Evolutionary conservation across 1,140 invertebrate species (phyloP).

Genomic region (Nymphalis io): DNA sequence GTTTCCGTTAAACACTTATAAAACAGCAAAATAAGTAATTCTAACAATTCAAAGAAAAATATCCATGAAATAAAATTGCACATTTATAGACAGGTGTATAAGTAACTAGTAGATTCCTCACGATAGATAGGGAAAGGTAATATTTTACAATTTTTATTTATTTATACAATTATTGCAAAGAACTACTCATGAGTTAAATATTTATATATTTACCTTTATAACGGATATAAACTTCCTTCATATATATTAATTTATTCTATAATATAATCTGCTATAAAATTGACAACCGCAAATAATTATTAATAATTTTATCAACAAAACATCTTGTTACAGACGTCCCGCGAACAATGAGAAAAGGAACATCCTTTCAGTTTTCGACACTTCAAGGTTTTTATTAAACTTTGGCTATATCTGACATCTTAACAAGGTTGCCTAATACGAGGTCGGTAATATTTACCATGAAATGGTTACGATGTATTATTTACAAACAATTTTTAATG

Average conservation of each 20-base stretch:
- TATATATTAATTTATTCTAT: constrained; percentile 1
- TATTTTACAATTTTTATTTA: constrained; percentile 27
- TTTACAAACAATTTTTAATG: neutral
- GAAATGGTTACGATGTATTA: neutral
- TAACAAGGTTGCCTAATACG: constrained; percentile 55
- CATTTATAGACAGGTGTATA: constrained; percentile 35
- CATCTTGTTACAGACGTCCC: constrained; percentile 33
- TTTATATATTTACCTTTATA: constrained; percentile 12
- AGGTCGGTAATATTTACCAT: constrained; percentile 25
- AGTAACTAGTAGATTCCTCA: constrained; percentile 24
- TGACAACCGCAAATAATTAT: constrained; percentile 13
- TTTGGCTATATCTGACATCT: constrained; percentile 40
- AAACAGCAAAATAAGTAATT: constrained; percentile 27
- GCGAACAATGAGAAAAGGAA: constrained; percentile 56
- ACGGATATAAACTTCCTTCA: constrained; percentile 6
- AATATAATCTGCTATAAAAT: neutral
- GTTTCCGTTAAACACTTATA: constrained; percentile 31
- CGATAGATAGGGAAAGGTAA: constrained; percentile 29
- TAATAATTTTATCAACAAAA: constrained; percentile 17
- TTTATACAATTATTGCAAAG: constrained; percentile 2
- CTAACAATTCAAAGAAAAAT: constrained; percentile 41
- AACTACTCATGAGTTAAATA: constrained; percentile 1
- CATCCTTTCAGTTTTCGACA: constrained; percentile 67
- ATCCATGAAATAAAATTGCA: constrained; percentile 29
- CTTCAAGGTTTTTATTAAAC: constrained; percentile 55